Conservation (phyloP, 2,113 vertebrate genomes). For the Aptenodytes patagonicus region DNA sequence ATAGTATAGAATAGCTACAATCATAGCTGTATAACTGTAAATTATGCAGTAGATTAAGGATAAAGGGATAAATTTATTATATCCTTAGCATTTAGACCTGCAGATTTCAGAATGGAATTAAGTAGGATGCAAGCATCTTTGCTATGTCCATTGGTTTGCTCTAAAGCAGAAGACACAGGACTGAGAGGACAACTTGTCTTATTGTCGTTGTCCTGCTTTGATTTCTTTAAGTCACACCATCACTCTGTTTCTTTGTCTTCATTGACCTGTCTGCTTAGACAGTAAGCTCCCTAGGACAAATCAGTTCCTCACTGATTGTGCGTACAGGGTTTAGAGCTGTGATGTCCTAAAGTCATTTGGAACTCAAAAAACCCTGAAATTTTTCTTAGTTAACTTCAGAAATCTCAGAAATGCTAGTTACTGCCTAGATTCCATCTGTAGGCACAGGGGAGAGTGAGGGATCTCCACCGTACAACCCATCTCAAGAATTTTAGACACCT, state of each 20-base stretch:
- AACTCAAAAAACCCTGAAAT: neutral
- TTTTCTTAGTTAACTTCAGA: neutral
- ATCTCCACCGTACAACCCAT: neutral
- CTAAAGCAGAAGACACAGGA: neutral
- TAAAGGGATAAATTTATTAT: neutral
- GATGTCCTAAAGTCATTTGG: neutral
- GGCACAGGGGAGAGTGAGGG: neutral
- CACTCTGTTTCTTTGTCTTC: neutral
- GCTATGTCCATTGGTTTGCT: neutral
- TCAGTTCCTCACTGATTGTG: neutral
- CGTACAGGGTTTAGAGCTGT: neutral
- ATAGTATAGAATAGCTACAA: neutral
- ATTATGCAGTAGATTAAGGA: neutral
- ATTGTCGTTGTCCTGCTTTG: neutral
- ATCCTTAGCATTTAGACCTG: neutral
- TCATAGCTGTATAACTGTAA: neutral
- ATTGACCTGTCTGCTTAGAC: neutral
- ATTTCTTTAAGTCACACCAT: neutral
- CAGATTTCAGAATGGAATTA: neutral
- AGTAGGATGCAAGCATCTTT: neutral
- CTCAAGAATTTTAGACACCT: neutral
- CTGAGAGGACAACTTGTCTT: neutral
- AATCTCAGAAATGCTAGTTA: neutral
- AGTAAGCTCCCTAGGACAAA: neutral
- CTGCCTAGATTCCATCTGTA: neutral